phyloP scores from a whole-genome alignment of 1,140 invertebrate genomes.

The Agrilus planipennis region DNA sequence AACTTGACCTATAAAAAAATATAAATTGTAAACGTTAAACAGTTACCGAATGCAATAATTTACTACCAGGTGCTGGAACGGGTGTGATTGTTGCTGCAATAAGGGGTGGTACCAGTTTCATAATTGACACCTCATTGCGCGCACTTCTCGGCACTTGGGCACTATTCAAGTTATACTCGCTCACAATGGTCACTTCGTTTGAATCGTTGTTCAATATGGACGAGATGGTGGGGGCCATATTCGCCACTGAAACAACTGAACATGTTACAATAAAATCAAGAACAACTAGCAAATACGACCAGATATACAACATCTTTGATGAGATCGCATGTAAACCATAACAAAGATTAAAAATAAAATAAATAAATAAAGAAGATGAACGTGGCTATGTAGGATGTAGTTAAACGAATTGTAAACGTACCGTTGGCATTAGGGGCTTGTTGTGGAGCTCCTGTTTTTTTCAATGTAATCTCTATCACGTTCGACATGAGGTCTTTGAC shows the following conservation, averaged over 20 bases:
- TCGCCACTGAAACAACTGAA: too few relatives aligned
- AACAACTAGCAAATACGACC: too few relatives aligned
- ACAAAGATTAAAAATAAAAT: too few relatives aligned
- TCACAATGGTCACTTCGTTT: slow-evolving; percentile 37
- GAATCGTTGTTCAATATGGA: slow-evolving; percentile 48
- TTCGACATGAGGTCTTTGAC: slow-evolving; percentile 64
- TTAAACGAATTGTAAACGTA: too few relatives aligned
- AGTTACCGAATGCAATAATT: too few relatives aligned
- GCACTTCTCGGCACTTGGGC: slow-evolving; percentile 31
- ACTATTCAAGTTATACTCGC: slow-evolving; percentile 46
- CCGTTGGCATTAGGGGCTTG: slow-evolving; percentile 23
- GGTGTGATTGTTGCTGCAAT: slow-evolving; percentile 57
- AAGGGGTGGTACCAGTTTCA: slow-evolving; percentile 35
- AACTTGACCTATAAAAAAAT: too few relatives aligned
- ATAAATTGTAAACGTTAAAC: too few relatives aligned
- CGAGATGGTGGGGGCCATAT: slow-evolving; percentile 50
- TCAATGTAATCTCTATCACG: slow-evolving; percentile 60
- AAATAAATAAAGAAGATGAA: too few relatives aligned
- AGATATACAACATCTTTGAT: too few relatives aligned
- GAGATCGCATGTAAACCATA: too few relatives aligned
- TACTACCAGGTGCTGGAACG: slow-evolving; percentile 34
- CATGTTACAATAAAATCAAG: too few relatives aligned
- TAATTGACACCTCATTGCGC: slow-evolving; percentile 30
- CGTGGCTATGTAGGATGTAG: too few relatives aligned
- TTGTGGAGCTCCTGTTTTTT: slow-evolving; percentile 46